Evolutionary conservation across 2,888 invertebrate species (phyloP).

Genomic region (Tineola bisselliella): DNA sequence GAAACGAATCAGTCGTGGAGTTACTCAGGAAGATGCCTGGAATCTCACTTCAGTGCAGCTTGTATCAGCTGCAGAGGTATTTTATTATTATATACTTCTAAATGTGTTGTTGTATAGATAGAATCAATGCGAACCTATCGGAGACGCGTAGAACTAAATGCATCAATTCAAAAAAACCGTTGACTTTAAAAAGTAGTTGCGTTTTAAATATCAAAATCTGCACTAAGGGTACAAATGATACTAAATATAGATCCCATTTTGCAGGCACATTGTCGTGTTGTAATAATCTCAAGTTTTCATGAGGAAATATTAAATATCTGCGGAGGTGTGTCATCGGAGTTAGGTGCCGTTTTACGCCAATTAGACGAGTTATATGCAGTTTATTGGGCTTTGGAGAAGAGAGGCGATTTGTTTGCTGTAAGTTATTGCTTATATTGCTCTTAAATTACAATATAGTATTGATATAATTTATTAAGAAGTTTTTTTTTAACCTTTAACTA

Average conservation of each 20-base stretch:
- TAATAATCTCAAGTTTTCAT: constrained; percentile 77
- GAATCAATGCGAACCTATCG: too few relatives aligned
- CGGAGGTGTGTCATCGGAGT: constrained; percentile 61
- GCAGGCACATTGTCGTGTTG: constrained; percentile 83
- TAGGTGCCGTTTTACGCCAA: constrained; percentile 72
- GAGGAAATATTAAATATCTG: constrained; percentile 57
- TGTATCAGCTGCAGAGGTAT: constrained; percentile 82
- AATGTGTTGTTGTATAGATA: too few relatives aligned
- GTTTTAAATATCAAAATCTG: too few relatives aligned
- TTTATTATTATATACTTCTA: not conserved
- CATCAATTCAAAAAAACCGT: too few relatives aligned
- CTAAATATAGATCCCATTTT: constrained; percentile 15
- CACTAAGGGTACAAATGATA: too few relatives aligned
- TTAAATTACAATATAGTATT: too few relatives aligned
- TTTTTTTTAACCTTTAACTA: too few relatives aligned
- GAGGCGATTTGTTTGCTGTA: constrained; percentile 85
- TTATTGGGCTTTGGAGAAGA: constrained; percentile 76
- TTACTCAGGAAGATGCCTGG: constrained; percentile 81
- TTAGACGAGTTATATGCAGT: constrained; percentile 81
- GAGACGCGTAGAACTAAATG: too few relatives aligned
- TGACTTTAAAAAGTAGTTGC: too few relatives aligned
- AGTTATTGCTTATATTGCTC: constrained; percentile 22
- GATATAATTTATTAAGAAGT: too few relatives aligned
- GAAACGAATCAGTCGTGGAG: constrained; percentile 69
- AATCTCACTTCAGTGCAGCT: constrained; percentile 85